Conservation (phyloP, 2,888 invertebrate genomes). For the Philereme transversata region DNA sequence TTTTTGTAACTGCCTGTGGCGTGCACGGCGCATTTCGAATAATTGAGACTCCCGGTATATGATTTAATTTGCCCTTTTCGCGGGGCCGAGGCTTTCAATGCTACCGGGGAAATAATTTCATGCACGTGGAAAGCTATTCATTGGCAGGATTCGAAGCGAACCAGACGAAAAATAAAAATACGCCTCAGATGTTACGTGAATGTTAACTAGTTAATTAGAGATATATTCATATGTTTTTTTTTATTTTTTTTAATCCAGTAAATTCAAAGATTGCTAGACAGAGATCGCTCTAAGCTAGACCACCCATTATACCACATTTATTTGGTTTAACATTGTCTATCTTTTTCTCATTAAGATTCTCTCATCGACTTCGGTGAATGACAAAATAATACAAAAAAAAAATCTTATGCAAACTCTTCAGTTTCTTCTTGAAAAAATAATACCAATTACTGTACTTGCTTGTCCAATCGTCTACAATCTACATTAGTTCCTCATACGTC, state of each 20-base stretch:
- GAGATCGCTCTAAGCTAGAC: too few relatives aligned
- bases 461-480: constrained; percentile 1
- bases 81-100: constrained; percentile 59
- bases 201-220: too few relatives aligned
- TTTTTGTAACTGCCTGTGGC: constrained; percentile 73
- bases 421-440: not conserved
- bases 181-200: constrained; percentile 22
- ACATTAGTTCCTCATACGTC: constrained; percentile 19
- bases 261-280: too few relatives aligned
- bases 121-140: constrained; percentile 45
- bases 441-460: not conserved
- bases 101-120: constrained; percentile 54
- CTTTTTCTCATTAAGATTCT: too few relatives aligned
- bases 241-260: too few relatives aligned
- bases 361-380: too few relatives aligned
- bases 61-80: constrained; percentile 80
- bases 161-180: constrained; percentile 26
- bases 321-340: too few relatives aligned
- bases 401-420: not conserved
- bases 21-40: constrained; percentile 73
- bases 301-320: too few relatives aligned
- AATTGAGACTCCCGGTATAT: constrained; percentile 78
- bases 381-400: too few relatives aligned
- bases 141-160: constrained; percentile 41
- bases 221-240: too few relatives aligned